Evolutionary conservation across 2,113 vertebrate species (phyloP).

Genomic region (Vulpes vulpes): DNA sequence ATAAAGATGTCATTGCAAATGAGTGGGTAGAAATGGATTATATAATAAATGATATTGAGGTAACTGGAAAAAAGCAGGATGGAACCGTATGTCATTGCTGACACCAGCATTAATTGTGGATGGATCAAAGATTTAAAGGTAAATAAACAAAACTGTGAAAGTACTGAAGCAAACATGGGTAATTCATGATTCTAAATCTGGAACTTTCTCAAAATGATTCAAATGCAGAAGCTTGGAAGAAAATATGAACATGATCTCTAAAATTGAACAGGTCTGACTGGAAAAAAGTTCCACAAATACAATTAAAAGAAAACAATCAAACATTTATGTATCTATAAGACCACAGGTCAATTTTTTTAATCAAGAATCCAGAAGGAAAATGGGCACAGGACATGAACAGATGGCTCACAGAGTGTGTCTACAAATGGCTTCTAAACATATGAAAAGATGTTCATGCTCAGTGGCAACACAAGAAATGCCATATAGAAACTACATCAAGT

Average conservation of each 20-base stretch:
- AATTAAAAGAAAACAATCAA: slow-evolving; percentile 7
- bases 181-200: not conserved
- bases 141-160: not conserved
- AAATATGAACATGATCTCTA: not conserved
- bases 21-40: not conserved
- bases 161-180: not conserved
- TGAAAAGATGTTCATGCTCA: not conserved
- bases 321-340: not conserved
- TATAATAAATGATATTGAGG: not conserved
- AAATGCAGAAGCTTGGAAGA: not conserved
- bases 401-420: slow-evolving; percentile 10
- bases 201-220: slow-evolving; percentile 1
- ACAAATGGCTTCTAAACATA: slow-evolving; percentile 36
- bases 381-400: not conserved
- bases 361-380: slow-evolving; percentile 46
- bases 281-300: not conserved
- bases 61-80: not conserved
- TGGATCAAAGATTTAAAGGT: not conserved
- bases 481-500: not conserved
- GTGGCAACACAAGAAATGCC: not conserved
- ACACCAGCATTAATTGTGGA: not conserved
- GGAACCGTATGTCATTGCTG: not conserved
- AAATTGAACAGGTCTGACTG: not conserved
- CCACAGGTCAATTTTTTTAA: not conserved
- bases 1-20: not conserved